Percentiles rank a stretch among this genome's conserved stretches.
Evolutionary conservation across 37 sponge, comb jelly and placozoan species (phyloP).

Genomic region (Trichoplax adhaerens): DNA sequence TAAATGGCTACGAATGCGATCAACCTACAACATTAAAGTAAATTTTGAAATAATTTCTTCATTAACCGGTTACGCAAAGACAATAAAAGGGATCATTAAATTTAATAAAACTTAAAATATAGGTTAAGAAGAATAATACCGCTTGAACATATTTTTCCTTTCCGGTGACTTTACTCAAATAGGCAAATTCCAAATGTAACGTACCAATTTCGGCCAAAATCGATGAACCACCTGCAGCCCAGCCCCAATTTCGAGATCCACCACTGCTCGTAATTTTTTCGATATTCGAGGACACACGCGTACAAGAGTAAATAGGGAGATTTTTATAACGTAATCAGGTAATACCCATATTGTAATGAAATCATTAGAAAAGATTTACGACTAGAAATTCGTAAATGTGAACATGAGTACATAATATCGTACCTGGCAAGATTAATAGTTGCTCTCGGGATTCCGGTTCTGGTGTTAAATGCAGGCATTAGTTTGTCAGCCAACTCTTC

Average conservation of each 20-base stretch:
- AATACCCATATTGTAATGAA: too few relatives aligned
- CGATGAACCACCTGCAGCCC: conserved; percentile 72
- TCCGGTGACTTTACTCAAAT: conserved; percentile 50
- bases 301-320: background rate
- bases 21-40: conserved; percentile 1
- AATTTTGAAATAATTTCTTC: too few relatives aligned
- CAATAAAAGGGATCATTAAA: background rate
- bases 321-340: too few relatives aligned
- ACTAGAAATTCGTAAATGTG: conserved; percentile 1
- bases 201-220: conserved; percentile 83
- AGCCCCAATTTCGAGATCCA: conserved; percentile 50
- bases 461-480: conserved; percentile 78
- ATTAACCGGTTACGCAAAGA: background rate
- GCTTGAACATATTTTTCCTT: conserved; percentile 51
- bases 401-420: conserved; percentile 5
- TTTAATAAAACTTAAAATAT: background rate
- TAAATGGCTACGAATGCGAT: conserved; percentile 33
- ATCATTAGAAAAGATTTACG: background rate
- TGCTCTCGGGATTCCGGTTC: conserved; percentile 43
- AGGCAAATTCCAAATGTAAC: conserved; percentile 71
- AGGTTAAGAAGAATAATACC: conserved; percentile 7
- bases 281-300: background rate
- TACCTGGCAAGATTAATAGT: conserved; percentile 36
- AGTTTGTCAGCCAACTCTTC: conserved; percentile 43
- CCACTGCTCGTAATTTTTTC: conserved; percentile 30